These are phyloP conservation scores for Chiroxiphia lanceolata DNA, from an alignment of 2,797 vertebrate genomes.

Conservation along the genomic window DNA sequence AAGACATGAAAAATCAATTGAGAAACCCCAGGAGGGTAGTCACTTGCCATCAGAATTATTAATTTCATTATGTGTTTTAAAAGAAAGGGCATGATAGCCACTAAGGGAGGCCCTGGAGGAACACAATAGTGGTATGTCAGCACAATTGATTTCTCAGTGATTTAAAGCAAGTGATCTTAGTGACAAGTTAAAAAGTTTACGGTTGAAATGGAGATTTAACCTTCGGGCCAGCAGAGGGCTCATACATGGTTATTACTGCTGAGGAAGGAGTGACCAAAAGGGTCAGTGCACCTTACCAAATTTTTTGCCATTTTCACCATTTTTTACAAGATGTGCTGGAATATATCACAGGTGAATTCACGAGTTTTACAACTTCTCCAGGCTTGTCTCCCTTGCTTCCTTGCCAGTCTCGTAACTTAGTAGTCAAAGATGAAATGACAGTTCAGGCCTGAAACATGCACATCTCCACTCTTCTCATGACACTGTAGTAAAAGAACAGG, in stretches of 20 bases:
- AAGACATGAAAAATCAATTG: neutral
- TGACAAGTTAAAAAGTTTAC: neutral
- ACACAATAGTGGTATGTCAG: neutral
- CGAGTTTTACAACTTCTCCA: neutral
- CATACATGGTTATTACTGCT: neutral
- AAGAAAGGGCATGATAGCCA: neutral
- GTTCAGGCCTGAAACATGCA: neutral
- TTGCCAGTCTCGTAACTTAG: neutral
- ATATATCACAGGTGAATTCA: neutral
- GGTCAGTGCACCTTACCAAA: neutral
- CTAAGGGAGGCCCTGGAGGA: neutral
- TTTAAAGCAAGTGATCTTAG: neutral
- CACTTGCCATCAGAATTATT: slow-evolving; percentile 20
- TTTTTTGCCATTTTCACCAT: neutral
- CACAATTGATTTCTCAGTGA: neutral
- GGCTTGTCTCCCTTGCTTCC: neutral
- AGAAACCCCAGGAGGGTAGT: slow-evolving; percentile 26
- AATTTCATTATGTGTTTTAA: slow-evolving; percentile 3
- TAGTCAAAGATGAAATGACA: neutral
- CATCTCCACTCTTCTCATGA: neutral
- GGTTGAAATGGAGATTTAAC: neutral
- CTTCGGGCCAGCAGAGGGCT: neutral
- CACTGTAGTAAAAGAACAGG: neutral
- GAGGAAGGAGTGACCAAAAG: neutral
- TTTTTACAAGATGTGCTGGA: neutral